These are phyloP conservation scores for Artibeus lituratus DNA, from an alignment of 2,797 vertebrate species.

Conservation along the genomic window DNA sequence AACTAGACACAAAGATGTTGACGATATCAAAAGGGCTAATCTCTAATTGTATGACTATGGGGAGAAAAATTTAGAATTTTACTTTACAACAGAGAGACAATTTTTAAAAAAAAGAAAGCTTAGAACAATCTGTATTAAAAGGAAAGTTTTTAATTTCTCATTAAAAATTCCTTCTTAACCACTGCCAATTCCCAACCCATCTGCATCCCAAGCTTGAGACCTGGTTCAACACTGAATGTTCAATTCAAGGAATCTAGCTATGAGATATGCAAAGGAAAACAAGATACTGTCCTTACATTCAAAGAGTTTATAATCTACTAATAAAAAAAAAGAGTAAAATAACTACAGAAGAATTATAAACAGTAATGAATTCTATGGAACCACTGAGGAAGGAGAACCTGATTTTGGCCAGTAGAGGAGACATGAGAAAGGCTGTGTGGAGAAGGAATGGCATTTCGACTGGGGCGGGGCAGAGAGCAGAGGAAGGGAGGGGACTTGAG, in stretches of 20 bases:
- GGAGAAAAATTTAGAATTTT: neutral
- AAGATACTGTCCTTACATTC: neutral
- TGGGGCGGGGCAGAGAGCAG: rapidly evolving
- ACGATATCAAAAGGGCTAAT: neutral
- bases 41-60: neutral
- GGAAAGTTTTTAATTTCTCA: constrained; percentile 19
- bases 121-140: constrained; percentile 25
- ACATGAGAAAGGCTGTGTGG: neutral
- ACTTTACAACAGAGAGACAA: neutral
- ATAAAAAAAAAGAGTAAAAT: neutral
- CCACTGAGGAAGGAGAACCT: neutral
- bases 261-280: constrained; percentile 2
- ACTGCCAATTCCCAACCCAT: neutral
- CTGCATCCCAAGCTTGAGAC: neutral
- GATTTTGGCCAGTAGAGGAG: neutral
- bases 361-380: neutral
- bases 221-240: neutral
- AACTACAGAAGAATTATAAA: neutral
- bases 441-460: neutral
- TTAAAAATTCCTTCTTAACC: constrained; percentile 30
- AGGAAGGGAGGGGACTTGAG: too few relatives aligned
- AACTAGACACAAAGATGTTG: neutral
- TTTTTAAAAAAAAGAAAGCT: neutral
- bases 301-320: neutral
- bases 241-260: neutral